phyloP scores from a whole-genome alignment of 1,140 invertebrate genomes.

The Drosophila repleta region DNA sequence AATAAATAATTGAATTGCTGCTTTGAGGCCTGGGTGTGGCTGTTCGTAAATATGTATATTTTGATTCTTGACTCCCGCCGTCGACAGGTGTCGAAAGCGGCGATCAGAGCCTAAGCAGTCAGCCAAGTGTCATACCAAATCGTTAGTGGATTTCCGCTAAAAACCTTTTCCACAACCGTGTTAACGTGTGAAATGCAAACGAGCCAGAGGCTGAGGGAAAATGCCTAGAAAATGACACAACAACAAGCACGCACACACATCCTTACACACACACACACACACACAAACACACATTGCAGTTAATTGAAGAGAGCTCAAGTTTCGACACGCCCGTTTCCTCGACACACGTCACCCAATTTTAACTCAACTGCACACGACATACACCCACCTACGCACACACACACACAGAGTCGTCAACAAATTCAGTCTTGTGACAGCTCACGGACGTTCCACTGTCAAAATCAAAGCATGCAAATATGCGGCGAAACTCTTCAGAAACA shows the following conservation, averaged over 20 bases:
- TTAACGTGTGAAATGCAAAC: slow-evolving; percentile 28
- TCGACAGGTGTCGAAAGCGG: slow-evolving; percentile 63
- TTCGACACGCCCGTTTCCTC: slow-evolving; percentile 29
- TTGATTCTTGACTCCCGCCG: slow-evolving; percentile 25
- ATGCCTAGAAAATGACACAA: slow-evolving; percentile 12
- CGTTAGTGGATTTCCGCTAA: slow-evolving; percentile 20
- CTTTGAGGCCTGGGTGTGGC: slow-evolving; percentile 46
- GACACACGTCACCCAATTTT: slow-evolving; percentile 9
- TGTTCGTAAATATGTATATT: slow-evolving; percentile 21
- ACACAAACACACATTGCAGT: slow-evolving; percentile 13
- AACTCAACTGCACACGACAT: slow-evolving; percentile 39
- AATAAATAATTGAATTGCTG: slow-evolving; percentile 32
- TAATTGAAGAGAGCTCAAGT: slow-evolving; percentile 59
- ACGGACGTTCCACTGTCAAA: slow-evolving; percentile 59
- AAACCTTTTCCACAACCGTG: slow-evolving; percentile 28
- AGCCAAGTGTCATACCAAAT: slow-evolving; percentile 49
- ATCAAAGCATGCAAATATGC: slow-evolving; percentile 61
- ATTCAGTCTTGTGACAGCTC: slow-evolving; percentile 61
- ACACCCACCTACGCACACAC: not conserved
- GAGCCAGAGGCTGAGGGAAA: slow-evolving; percentile 11
- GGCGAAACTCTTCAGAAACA: slow-evolving; percentile 24
- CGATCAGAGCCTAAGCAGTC: slow-evolving; percentile 22
- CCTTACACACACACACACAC: too few relatives aligned
- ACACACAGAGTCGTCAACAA: not conserved
- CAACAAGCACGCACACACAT: too few relatives aligned